Conservation (phyloP, 2,113 vertebrate species). For the Cheirogaleus medius region DNA sequence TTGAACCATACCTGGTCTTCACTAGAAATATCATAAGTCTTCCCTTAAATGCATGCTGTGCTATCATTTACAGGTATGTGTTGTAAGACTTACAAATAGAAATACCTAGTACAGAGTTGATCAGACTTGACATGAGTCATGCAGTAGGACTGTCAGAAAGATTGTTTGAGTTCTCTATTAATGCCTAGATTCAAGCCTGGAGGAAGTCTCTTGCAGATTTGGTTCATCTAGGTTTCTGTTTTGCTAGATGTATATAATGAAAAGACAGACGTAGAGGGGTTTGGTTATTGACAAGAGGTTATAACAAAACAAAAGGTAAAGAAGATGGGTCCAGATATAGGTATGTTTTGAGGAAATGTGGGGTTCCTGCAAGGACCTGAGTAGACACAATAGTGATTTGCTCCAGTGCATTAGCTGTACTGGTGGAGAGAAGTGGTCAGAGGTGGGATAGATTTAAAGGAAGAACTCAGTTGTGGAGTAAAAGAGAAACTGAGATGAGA, state of each 20-base stretch:
- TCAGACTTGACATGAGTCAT: not conserved
- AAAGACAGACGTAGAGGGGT: not conserved
- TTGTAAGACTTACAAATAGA: not conserved
- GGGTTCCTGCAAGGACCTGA: accelerated
- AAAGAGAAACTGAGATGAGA: not conserved
- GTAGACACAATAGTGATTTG: accelerated
- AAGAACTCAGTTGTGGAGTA: accelerated
- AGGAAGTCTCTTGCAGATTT: not conserved
- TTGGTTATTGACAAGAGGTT: not conserved
- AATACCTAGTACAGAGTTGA: not conserved
- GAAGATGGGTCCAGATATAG: accelerated
- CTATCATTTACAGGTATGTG: not conserved
- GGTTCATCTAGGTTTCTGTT: not conserved
- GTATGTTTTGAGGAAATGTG: accelerated
- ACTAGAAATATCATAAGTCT: not conserved
- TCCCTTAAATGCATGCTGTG: not conserved
- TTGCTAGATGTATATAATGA: not conserved
- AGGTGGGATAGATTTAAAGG: not conserved
- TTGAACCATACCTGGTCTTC: not conserved
- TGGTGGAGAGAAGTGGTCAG: not conserved
- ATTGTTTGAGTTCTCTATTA: not conserved
- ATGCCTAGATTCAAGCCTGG: not conserved
- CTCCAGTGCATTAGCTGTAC: accelerated
- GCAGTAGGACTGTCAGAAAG: not conserved
- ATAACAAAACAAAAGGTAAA: not conserved